A percentile compares a stretch with the other conserved stretches of the same genome.
Conservation (phyloP, 2,797 vertebrate species). For the Rhabdomys pumilio region DNA sequence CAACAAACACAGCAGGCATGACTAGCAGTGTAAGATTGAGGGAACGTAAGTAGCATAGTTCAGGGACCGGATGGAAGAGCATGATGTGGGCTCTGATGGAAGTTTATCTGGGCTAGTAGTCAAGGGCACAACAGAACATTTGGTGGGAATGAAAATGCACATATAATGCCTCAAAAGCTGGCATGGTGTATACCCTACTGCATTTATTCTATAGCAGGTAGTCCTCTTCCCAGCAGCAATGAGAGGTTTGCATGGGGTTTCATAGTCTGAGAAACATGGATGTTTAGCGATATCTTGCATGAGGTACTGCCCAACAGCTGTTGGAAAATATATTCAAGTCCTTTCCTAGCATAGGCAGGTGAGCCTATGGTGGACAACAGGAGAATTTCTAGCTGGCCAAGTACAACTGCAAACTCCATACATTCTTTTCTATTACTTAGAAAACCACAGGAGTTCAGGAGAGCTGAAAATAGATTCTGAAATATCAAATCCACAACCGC, state of each 20-base stretch:
- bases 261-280: neutral
- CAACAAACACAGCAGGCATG: neutral
- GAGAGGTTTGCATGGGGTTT: neutral
- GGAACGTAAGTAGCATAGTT: neutral
- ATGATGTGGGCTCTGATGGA: neutral
- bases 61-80: neutral
- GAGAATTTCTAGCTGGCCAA: neutral
- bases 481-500: slow-evolving; percentile 42
- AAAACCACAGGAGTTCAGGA: neutral
- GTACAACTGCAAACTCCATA: neutral
- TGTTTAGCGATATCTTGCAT: neutral
- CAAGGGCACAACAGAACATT: neutral
- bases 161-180: neutral
- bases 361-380: neutral
- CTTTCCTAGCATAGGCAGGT: neutral
- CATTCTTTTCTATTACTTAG: slow-evolving; percentile 41
- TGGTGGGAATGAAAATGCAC: neutral
- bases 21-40: neutral
- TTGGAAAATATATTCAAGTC: neutral
- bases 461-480: neutral
- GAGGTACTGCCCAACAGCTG: neutral
- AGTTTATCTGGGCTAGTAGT: neutral
- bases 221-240: neutral
- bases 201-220: neutral
- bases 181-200: neutral